Conservation (phyloP, 2,797 vertebrate species). For the Phoeniculus purpureus region DNA sequence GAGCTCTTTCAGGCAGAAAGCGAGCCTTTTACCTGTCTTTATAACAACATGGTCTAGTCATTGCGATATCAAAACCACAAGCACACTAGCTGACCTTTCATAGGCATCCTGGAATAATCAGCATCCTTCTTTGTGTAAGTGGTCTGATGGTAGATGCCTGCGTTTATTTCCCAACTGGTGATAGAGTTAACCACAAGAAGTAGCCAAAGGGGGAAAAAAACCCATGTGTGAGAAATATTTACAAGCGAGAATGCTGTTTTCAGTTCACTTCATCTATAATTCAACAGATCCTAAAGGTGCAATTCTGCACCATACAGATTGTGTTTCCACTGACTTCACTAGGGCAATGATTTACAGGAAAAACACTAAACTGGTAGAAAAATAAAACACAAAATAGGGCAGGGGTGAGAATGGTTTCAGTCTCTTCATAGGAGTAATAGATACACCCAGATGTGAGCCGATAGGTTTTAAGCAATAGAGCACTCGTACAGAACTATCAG, state of each 20-base stretch:
- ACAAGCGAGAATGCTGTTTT: slow-evolving; percentile 41
- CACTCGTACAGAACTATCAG: neutral
- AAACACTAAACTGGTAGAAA: neutral
- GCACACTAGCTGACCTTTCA: neutral
- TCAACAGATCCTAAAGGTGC: neutral
- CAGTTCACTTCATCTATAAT: slow-evolving; percentile 52
- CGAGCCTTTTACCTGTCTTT: neutral
- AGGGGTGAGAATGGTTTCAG: neutral
- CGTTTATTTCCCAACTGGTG: slow-evolving; percentile 29
- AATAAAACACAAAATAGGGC: neutral
- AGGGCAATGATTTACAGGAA: neutral
- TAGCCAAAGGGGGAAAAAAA: slow-evolving; percentile 1
- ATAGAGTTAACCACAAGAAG: slow-evolving; percentile 14
- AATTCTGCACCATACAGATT: neutral
- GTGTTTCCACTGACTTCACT: too few relatives aligned
- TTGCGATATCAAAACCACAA: neutral
- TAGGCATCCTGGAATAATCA: neutral
- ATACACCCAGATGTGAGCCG: neutral
- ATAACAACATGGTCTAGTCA: neutral
- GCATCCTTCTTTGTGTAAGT: neutral
- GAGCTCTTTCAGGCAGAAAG: neutral
- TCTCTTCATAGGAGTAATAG: neutral
- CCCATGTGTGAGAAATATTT: neutral
- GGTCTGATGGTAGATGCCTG: neutral
- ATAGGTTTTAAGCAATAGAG: neutral